Conservation (phyloP, 2,888 invertebrate genomes). For the Euphydryas editha region DNA sequence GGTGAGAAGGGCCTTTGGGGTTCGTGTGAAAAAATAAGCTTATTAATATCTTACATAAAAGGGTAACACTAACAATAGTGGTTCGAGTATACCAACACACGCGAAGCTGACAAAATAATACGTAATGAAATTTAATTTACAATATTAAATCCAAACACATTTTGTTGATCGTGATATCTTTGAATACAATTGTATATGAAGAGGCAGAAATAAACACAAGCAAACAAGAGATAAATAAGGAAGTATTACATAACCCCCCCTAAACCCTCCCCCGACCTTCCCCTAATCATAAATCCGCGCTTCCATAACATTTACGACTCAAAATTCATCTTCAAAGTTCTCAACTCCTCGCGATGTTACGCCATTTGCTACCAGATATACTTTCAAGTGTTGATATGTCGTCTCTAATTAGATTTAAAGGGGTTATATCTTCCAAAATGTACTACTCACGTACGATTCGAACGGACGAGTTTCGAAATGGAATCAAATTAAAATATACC, state of each 20-base stretch:
- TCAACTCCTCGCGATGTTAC: constrained; percentile 35
- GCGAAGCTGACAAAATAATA: neutral
- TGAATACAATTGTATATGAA: constrained; percentile 3
- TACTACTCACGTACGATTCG: neutral
- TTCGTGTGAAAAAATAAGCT: constrained; percentile 1
- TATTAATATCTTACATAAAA: neutral
- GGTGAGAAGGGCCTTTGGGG: constrained; percentile 2
- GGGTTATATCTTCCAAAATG: neutral
- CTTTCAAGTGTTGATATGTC: constrained; percentile 19
- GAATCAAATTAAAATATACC: neutral
- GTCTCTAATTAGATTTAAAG: constrained; percentile 19
- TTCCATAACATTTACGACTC: constrained; percentile 37
- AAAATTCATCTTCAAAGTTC: constrained; percentile 40
- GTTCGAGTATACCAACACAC: neutral
- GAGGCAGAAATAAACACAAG: constrained; percentile 10
- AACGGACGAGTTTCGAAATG: neutral
- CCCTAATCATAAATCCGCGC: constrained; percentile 38
- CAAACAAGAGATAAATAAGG: constrained; percentile 25
- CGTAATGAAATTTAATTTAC: constrained; percentile 4
- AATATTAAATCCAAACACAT: constrained; percentile 5
- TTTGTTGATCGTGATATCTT: neutral
- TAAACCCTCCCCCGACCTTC: neutral
- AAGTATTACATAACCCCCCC: constrained; percentile 7
- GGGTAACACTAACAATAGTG: neutral
- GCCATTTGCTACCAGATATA: constrained; percentile 35